Percentiles rank a stretch among this genome's conserved stretches.
These are phyloP conservation scores for Babyrousa celebensis DNA, from an alignment of 2,797 vertebrate species.

Conservation along the genomic window DNA sequence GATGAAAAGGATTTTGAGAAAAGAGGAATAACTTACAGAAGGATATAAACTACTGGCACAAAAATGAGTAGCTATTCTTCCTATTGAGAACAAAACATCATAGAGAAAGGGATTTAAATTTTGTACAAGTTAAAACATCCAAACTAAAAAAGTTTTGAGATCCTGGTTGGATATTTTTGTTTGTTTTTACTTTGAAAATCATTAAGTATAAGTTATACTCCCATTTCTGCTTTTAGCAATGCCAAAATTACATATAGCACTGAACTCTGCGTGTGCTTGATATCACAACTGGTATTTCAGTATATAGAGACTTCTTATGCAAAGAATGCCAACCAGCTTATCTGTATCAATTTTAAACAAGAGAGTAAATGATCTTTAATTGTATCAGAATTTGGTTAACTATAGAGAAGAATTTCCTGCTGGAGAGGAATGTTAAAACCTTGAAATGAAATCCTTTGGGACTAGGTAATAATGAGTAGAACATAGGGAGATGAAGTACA, in stretches of 20 bases:
- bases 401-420: constrained; percentile 54
- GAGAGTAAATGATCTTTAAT: constrained; percentile 51
- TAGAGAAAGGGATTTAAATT: constrained; percentile 64
- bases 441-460: neutral
- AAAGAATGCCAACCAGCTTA: neutral
- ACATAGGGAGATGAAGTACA: neutral
- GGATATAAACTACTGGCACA: constrained; percentile 64
- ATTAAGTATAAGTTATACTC: neutral
- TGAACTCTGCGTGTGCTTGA: constrained; percentile 8
- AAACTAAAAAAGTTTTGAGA: constrained; percentile 38
- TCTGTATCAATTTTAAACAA: constrained; percentile 50
- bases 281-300: neutral
- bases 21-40: constrained; percentile 66
- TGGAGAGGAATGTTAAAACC: constrained; percentile 51
- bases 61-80: constrained; percentile 32
- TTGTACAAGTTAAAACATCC: constrained; percentile 54
- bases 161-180: neutral
- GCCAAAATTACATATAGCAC: neutral
- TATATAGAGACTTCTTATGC: neutral
- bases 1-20: constrained; percentile 68
- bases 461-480: neutral
- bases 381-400: constrained; percentile 62
- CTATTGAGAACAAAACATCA: constrained; percentile 32
- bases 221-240: constrained; percentile 46
- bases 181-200: constrained; percentile 5